phyloP scores from a whole-genome alignment of 2,113 vertebrate species.

The Rhodinocichla rosea region DNA sequence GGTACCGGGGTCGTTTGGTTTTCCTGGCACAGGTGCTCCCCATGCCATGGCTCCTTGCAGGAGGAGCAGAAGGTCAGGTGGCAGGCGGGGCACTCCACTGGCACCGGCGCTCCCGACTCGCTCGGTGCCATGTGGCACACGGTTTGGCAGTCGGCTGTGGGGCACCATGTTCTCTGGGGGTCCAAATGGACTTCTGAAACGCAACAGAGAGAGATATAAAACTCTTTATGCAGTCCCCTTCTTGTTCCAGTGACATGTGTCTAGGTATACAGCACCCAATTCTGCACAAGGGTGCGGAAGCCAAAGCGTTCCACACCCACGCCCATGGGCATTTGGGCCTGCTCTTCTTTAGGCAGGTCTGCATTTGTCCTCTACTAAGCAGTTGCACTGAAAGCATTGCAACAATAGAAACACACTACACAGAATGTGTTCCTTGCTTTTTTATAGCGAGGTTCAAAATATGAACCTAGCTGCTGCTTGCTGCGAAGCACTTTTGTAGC shows the following conservation, averaged over 20 bases:
- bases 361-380: neutral
- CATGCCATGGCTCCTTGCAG: conserved; percentile 85
- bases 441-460: neutral
- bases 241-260: neutral
- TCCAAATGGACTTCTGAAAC: conserved; percentile 88
- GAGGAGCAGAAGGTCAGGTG: conserved; percentile 83
- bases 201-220: neutral
- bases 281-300: neutral
- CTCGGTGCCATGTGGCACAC: conserved; percentile 77
- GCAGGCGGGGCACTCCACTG: conserved; percentile 82
- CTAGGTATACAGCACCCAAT: neutral
- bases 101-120: conserved; percentile 67
- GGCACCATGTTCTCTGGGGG: conserved; percentile 89
- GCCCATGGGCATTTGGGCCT: neutral
- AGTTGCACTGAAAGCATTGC: neutral
- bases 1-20: conserved; percentile 65
- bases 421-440: neutral
- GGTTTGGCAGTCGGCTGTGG: conserved; percentile 85
- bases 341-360: neutral
- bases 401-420: neutral
- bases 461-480: neutral
- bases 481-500: neutral
- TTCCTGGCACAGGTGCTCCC: conserved; percentile 75
- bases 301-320: accelerated
- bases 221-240: neutral